Evolutionary conservation across 1,140 invertebrate genomes (phyloP).

Genomic region (Plodia interpunctella): DNA sequence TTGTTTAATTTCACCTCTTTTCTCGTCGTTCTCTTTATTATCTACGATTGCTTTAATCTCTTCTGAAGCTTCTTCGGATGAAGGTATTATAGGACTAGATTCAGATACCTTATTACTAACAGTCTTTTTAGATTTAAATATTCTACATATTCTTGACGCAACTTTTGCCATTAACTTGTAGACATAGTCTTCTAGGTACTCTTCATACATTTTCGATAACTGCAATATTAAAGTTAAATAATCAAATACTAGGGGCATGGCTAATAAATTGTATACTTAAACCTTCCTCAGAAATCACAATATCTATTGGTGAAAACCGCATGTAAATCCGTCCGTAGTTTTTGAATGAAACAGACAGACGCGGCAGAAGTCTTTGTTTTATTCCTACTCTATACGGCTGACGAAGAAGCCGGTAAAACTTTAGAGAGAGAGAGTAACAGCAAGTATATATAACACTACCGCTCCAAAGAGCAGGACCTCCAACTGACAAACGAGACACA

Average conservation of each 20-base stretch:
- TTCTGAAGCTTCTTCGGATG: slow-evolving; percentile 2
- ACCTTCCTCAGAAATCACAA: no score
- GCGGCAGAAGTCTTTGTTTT: no score
- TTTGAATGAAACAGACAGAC: no score
- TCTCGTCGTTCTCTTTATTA: slow-evolving; percentile 14
- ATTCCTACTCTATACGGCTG: no score
- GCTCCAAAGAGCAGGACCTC: slow-evolving; percentile 47
- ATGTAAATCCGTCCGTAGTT: no score
- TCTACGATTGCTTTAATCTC: slow-evolving; percentile 16
- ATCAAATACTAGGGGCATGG: no score
- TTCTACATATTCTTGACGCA: slow-evolving; percentile 51
- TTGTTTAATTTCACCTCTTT: slow-evolving; percentile 3
- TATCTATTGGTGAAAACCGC: no score
- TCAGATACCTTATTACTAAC: slow-evolving; percentile 21
- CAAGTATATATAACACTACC: slow-evolving; percentile 37
- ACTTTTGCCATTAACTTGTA: slow-evolving; percentile 76
- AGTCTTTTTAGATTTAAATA: slow-evolving; percentile 41
- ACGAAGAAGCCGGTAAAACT: no score
- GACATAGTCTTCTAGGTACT: slow-evolving; percentile 83
- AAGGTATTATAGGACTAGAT: slow-evolving; percentile 19
- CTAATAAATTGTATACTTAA: no score
- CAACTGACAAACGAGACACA: slow-evolving; percentile 13
- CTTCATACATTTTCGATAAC: slow-evolving; percentile 85
- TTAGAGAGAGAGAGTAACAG: slow-evolving; percentile 37
- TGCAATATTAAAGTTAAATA: slow-evolving; percentile 47